These are phyloP conservation scores for Lycocorax pyrrhopterus DNA, from an alignment of 2,113 vertebrate species.

Conservation along the genomic window DNA sequence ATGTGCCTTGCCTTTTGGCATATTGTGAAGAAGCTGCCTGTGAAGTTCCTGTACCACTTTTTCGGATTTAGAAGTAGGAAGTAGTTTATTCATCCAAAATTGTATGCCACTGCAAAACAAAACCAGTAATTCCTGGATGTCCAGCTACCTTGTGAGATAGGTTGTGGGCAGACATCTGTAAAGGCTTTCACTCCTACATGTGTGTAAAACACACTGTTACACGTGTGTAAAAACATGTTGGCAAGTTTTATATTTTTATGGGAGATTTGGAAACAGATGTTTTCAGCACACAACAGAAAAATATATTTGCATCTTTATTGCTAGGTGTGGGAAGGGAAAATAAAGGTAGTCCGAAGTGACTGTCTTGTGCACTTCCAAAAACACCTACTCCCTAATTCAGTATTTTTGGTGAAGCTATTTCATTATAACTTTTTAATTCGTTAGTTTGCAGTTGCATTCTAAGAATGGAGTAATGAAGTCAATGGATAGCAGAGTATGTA, in stretches of 20 bases:
- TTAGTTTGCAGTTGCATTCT: slow-evolving; percentile 2
- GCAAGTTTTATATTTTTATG: not conserved
- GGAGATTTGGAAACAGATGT: not conserved
- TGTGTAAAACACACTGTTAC: not conserved
- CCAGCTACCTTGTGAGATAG: not conserved
- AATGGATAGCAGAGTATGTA: not conserved
- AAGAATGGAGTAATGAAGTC: not conserved
- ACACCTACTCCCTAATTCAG: not conserved
- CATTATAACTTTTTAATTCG: not conserved
- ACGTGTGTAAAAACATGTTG: not conserved
- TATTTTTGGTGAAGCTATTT: not conserved
- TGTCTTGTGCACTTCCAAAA: not conserved
- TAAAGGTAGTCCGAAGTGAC: not conserved
- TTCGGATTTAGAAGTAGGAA: not conserved
- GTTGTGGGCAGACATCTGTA: not conserved
- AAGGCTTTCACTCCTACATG: not conserved
- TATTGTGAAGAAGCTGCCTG: not conserved
- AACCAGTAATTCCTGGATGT: not conserved
- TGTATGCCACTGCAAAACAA: not conserved
- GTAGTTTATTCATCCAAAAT: not conserved
- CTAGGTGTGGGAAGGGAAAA: not conserved
- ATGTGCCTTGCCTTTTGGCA: not conserved
- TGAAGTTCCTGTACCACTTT: not conserved
- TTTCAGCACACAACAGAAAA: not conserved
- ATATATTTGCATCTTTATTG: not conserved